Evolutionary conservation across 2,888 invertebrate genomes (phyloP).

Genomic region (Zele albiditarsus): DNA sequence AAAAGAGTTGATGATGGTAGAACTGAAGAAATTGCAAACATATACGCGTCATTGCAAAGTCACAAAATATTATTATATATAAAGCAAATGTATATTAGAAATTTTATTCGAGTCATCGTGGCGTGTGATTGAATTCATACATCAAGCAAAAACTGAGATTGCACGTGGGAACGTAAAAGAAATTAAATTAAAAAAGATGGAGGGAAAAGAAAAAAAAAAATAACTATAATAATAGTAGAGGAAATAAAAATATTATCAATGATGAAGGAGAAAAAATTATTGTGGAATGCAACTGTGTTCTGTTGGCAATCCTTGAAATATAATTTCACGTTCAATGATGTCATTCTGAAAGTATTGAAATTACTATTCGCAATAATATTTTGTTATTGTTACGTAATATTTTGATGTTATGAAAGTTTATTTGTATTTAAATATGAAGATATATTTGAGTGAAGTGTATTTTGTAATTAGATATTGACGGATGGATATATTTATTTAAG

Average conservation of each 20-base stretch:
- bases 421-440: too few species aligned
- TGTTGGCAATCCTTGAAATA: background rate
- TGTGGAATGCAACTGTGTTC: background rate
- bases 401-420: too few species aligned
- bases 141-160: conserved; percentile 8
- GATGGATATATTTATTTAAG: too few species aligned
- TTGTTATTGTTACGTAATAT: background rate
- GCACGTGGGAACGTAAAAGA: conserved; percentile 16
- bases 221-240: background rate
- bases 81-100: conserved; percentile 5
- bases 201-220: background rate
- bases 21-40: background rate
- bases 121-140: conserved; percentile 10
- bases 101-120: conserved; percentile 18
- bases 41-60: background rate
- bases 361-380: background rate
- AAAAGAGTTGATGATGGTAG: background rate
- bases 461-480: too few species aligned
- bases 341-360: background rate
- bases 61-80: conserved; percentile 6
- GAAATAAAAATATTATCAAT: background rate
- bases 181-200: background rate
- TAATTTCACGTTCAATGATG: background rate
- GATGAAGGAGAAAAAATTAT: background rate
- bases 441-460: too few species aligned